These are phyloP conservation scores for Apis cerana DNA, from an alignment of 1,140 invertebrate species.

Conservation along the genomic window DNA sequence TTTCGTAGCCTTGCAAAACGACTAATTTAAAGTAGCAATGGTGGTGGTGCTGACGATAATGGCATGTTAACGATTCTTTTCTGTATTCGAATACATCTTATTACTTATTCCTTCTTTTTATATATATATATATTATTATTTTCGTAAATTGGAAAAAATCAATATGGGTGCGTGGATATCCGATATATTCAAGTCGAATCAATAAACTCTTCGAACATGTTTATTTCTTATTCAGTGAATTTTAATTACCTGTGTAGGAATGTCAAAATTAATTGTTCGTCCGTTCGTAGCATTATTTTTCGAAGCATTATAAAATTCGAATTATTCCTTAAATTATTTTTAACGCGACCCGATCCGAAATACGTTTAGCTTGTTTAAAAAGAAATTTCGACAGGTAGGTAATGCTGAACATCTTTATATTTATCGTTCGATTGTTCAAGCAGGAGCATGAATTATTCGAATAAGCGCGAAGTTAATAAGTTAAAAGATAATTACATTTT, in stretches of 20 bases:
- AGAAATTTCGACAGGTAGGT: conserved; percentile 57
- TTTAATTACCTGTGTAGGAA: background rate
- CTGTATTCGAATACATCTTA: conserved; percentile 42
- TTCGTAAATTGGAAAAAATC: conserved; percentile 13
- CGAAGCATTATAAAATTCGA: background rate
- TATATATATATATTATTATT: conserved; percentile 29
- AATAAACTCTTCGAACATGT: conserved; percentile 31
- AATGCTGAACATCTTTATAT: conserved; percentile 25
- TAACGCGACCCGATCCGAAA: conserved; percentile 46
- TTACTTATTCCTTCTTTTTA: conserved; percentile 39
- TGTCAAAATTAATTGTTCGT: background rate
- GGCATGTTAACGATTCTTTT: conserved; percentile 71
- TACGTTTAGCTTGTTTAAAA: conserved; percentile 4
- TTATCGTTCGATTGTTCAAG: conserved; percentile 16
- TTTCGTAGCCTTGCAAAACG: conserved; percentile 24
- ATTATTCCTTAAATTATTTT: background rate
- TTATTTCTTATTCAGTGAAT: background rate
- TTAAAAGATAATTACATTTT: conserved; percentile 41
- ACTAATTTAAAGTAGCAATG: conserved; percentile 65
- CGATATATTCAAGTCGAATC: conserved; percentile 45
- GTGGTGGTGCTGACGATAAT: conserved; percentile 75
- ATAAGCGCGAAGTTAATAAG: conserved; percentile 31
- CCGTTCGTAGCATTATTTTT: background rate
- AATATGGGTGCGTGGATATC: conserved; percentile 50
- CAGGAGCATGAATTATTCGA: conserved; percentile 46